These are phyloP conservation scores for Papilio dardanus DNA, from an alignment of 1,140 invertebrate species.

Conservation along the genomic window DNA sequence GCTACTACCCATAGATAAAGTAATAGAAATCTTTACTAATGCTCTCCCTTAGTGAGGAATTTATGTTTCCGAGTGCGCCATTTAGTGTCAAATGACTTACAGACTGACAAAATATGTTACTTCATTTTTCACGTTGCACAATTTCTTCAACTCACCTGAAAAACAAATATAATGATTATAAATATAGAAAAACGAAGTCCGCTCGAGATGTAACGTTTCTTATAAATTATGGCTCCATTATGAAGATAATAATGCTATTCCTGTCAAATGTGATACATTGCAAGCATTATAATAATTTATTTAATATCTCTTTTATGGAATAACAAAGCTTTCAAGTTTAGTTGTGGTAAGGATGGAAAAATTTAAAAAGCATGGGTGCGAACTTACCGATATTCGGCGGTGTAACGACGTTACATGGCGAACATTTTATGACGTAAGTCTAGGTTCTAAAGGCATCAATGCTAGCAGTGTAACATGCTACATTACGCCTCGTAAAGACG, in stretches of 20 bases:
- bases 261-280: conserved; percentile 10
- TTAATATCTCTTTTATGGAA: conserved; percentile 1
- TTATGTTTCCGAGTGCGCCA: too few species aligned
- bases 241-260: not conserved
- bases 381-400: too few species aligned
- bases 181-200: not conserved
- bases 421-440: too few species aligned
- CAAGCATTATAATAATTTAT: conserved; percentile 25
- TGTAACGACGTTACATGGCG: too few species aligned
- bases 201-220: conserved; percentile 12
- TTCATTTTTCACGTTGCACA: not conserved
- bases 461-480: too few species aligned
- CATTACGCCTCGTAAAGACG: too few species aligned
- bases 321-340: not conserved
- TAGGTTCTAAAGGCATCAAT: too few species aligned
- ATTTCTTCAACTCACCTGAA: not conserved
- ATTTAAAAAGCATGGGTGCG: too few species aligned
- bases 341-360: too few species aligned
- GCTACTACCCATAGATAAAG: too few species aligned
- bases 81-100: too few species aligned
- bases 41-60: not conserved
- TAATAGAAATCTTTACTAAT: not conserved
- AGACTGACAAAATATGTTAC: too few species aligned
- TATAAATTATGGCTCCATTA: conserved; percentile 40
- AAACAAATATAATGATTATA: not conserved